Base-by-base conservation (phyloP, 1,140 invertebrate species). In the Oryzaephilus surinamensis region DNA sequence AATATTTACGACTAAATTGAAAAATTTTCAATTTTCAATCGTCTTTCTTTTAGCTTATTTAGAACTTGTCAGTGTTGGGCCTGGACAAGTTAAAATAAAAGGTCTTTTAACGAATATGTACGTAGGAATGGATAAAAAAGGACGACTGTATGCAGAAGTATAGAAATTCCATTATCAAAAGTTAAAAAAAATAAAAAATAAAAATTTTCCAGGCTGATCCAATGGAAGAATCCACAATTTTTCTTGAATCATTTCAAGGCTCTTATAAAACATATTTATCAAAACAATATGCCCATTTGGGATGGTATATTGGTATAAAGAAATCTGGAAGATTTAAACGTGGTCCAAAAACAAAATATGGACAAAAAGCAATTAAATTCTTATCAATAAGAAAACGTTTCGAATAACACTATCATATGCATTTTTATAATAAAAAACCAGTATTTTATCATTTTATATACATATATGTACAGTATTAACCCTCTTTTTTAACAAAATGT, bases 281-380 rank as follows among this genome's bases (percentile, higher is more conserved):
- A 4, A 62, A 63, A 41, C 71, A 72, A 52, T 72, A 72, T 42
- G 67, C 69, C 0, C 69, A 74, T 43, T 38, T 66, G 3, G 72
- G 73, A 2, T 79, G 75, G 73, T 79, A 76, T 63, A 56, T 79
- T 12, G 77, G 68, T 5, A 67, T 79, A 28, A 79, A 79, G 45
- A 76, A 71, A 50, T 73, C 69, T 17, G 75, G 76, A 8, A 70
- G 72, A 41, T 55, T 66, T 13, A 79, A 79, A 53, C 59, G 64
- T 6, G 77, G 73, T 1, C 52, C 63, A 2, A 69, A 66, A 49
- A 79, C 77, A 1, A 60, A 50, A 15, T 71, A 65, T 57, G 69
- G 71, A 8, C 76, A 79, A 55, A 76, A 75, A 52, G 70, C 77
- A 2, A 70, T 73, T 41, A 69, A 74, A 47, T 80, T 79, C 55